Evolutionary conservation across 2,888 invertebrate genomes (phyloP).

Genomic region (Drosophila melanocephala): DNA sequence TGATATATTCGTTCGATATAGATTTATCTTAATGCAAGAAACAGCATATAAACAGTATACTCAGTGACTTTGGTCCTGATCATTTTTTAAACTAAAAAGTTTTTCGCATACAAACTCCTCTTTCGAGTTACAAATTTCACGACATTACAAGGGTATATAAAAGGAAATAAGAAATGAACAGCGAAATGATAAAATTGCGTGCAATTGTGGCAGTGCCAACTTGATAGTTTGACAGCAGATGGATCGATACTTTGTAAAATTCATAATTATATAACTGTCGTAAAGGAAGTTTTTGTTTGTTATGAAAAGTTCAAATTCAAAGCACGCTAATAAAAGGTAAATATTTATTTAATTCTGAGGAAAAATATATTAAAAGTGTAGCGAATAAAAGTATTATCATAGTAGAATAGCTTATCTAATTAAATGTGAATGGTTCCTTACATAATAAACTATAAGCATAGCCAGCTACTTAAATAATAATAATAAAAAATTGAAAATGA

Average conservation of each 20-base stretch:
- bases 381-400: not conserved
- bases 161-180: not conserved
- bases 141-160: not conserved
- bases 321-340: not conserved
- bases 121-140: not conserved
- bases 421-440: not conserved
- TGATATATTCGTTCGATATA: not conserved
- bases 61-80: not conserved
- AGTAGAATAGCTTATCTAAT: not conserved
- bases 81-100: not conserved
- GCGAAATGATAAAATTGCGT: slow-evolving; percentile 5
- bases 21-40: not conserved
- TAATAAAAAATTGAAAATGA: not conserved
- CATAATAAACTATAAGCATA: not conserved
- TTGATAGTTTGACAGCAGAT: not conserved
- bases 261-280: slow-evolving; percentile 12
- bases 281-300: not conserved
- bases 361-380: not conserved
- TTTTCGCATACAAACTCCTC: not conserved
- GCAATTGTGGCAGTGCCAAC: not conserved
- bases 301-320: not conserved
- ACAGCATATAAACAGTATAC: not conserved
- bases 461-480: not conserved
- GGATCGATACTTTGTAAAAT: slow-evolving; percentile 6
- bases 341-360: not conserved